Evolutionary conservation across 2,113 vertebrate species (phyloP).

Genomic region (Enhydra lutris): DNA sequence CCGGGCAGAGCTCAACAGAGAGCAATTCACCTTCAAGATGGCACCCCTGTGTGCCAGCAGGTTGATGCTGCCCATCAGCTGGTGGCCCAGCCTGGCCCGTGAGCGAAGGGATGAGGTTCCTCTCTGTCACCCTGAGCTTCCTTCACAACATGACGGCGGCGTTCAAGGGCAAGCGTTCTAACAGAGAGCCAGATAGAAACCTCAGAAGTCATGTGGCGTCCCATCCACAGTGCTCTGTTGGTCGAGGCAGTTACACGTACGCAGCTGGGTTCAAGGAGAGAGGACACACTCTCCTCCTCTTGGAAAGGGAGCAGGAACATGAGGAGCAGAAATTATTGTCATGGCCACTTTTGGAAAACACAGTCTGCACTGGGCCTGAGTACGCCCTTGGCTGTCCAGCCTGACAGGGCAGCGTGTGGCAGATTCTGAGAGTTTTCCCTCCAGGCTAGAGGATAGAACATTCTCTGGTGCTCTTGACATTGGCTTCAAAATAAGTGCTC

Average conservation of each 20-base stretch:
- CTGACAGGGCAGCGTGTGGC: neutral
- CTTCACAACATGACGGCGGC: neutral
- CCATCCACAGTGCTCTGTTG: accelerated
- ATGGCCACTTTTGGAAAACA: neutral
- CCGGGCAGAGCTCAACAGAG: neutral
- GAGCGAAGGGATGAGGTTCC: neutral
- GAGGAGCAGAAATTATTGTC: neutral
- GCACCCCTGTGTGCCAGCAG: neutral
- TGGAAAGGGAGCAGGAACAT: neutral
- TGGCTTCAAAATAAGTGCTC: neutral
- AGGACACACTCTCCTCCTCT: neutral
- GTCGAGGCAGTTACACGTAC: accelerated
- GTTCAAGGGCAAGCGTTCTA: neutral
- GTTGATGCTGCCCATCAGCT: accelerated
- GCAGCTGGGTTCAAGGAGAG: neutral
- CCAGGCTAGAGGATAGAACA: neutral
- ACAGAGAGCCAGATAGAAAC: neutral
- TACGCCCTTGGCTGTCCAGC: neutral
- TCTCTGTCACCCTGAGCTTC: neutral
- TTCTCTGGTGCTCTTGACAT: neutral
- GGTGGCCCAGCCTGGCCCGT: neutral
- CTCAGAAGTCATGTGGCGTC: neutral
- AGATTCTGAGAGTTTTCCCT: neutral
- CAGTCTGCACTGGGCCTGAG: neutral
- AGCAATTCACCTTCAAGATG: neutral